Evolutionary conservation across 2,797 vertebrate species (phyloP), one percentile per base, ranked within the genome.

Genomic region (Coreius guichenoti): DNA sequence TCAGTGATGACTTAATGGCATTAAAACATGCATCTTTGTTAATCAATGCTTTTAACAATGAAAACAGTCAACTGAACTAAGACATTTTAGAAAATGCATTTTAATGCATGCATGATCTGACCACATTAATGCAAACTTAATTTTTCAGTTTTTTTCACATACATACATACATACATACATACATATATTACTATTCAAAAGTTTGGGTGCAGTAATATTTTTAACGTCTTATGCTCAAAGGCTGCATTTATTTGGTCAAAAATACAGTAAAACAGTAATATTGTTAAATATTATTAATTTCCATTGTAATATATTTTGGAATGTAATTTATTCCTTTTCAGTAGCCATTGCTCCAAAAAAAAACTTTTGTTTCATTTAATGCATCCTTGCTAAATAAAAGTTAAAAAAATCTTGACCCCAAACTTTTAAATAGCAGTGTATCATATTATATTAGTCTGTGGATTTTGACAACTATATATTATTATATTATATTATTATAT

Each of bases 1-100:
- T 47, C 63, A 8, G 23, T 8, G 29, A 49, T 51, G 54, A 49
- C 29, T 61, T 79, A 72, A 80, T 85, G 51, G 4, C 56, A 51
- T 65, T 65, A 74, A 80, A 61, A 85, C 47, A 85, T 36, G 19
- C 67, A 63, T 51, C n/a, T 56, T 43, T 80, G 23, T 43, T 70
- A 78, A 69, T 69, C 49, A 33, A 19, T 19, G 29, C 26, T 85
- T 80, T 79, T 26, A 69, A 78, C 26, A 79, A 8, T 69, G 9
- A 79, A 61, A 58, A 69, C 19, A 51, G 47, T 83, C n/a, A 67
- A 33, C 21, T 51, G 12, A 39, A 39, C 51, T 58, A 33, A 14
- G 73, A 58, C 2, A 77, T 11, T 77, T 39, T 23, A 8, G 33
- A 5, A 39, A 58, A 12, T 2, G 4, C 8, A 58, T n/a, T 58